phyloP scores from a whole-genome alignment of 2,113 vertebrate species.

The Ia io region DNA sequence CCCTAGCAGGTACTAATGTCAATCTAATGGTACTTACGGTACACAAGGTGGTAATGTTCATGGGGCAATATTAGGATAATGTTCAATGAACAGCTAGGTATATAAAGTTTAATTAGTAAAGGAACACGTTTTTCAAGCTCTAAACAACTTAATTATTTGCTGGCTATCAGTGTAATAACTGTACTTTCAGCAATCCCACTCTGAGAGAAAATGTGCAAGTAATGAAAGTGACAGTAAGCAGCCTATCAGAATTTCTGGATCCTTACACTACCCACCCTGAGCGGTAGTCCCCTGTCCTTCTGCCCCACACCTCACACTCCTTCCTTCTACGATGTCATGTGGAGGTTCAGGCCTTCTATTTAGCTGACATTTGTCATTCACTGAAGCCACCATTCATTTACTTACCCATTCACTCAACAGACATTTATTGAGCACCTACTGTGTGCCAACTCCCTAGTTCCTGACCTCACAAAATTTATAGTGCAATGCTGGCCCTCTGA shows the following conservation, averaged over 20 bases:
- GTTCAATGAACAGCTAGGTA: not conserved
- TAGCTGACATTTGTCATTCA: not conserved
- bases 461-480: not conserved
- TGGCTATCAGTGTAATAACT: not conserved
- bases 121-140: constrained; percentile 27
- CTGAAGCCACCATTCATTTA: no score
- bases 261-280: not conserved
- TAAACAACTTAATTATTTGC: constrained; percentile 33
- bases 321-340: not conserved
- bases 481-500: not conserved
- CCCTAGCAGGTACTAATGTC: not conserved
- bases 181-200: not conserved
- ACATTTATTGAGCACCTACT: not conserved
- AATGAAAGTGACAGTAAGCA: not conserved
- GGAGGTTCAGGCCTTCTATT: not conserved
- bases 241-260: not conserved
- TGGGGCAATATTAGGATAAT: not conserved
- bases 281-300: not conserved
- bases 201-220: not conserved
- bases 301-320: not conserved
- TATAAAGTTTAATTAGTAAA: not conserved
- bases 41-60: not conserved
- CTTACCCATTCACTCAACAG: not conserved
- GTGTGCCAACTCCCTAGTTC: fast-evolving
- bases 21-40: not conserved